A percentile compares a stretch with the other conserved stretches of the same genome.
Conservation (phyloP, 2,113 vertebrate genomes). For the Scolopax mira region DNA sequence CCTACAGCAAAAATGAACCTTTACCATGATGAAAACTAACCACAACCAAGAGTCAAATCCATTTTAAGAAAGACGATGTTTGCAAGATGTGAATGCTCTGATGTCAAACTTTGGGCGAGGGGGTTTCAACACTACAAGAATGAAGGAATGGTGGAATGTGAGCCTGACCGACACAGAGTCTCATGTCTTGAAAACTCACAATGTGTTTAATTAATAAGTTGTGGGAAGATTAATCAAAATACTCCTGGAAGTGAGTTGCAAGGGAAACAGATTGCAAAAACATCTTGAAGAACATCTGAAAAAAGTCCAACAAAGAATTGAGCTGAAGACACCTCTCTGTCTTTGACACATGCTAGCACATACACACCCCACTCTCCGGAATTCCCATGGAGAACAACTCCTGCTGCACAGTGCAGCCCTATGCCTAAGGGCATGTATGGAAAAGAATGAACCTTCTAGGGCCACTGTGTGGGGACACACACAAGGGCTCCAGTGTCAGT, state of each 20-base stretch:
- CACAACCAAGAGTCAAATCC: background rate
- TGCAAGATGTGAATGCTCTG: background rate
- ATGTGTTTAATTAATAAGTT: background rate
- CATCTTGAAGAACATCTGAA: background rate
- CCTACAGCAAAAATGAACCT: background rate
- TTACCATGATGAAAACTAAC: background rate
- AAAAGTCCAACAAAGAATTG: background rate
- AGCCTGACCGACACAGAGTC: background rate
- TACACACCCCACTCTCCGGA: background rate
- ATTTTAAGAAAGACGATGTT: background rate
- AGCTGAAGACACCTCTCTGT: background rate
- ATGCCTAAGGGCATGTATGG: background rate
- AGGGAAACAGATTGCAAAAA: background rate
- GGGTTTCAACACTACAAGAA: background rate
- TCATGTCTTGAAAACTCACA: background rate
- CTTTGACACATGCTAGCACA: background rate
- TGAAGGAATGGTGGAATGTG: rapidly evolving
- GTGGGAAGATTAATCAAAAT: background rate
- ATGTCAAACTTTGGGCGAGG: background rate
- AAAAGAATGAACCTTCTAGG: background rate
- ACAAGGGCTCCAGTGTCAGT: background rate
- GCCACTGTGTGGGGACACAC: background rate
- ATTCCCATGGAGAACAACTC: background rate
- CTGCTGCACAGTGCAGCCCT: background rate
- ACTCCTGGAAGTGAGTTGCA: background rate